These are phyloP conservation scores for Leucoraja erinaceus DNA, from an alignment of 2,113 vertebrate species.

Conservation along the genomic window DNA sequence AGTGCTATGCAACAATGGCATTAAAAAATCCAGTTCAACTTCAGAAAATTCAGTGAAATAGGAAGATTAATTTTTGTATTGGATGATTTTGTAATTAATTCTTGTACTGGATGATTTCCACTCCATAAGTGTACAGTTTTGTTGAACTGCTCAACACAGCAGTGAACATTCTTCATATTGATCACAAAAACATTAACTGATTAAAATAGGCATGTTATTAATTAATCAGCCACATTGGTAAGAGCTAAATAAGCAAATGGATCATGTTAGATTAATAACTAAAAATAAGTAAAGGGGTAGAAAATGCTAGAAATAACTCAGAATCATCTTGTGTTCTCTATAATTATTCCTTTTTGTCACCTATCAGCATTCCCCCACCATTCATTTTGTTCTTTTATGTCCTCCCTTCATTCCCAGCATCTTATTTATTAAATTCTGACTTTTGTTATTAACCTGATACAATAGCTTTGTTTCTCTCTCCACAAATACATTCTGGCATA, in stretches of 20 bases:
- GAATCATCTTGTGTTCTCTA: background rate
- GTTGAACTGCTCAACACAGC: background rate
- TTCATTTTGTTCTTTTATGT: background rate
- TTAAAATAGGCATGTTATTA: background rate
- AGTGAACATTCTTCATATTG: background rate
- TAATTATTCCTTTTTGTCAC: background rate
- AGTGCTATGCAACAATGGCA: background rate
- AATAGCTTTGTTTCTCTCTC: background rate
- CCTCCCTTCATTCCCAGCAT: background rate
- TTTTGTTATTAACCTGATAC: too few species aligned
- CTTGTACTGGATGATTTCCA: background rate
- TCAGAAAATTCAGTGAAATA: background rate
- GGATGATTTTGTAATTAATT: too few species aligned
- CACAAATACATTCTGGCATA: background rate
- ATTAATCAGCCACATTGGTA: background rate
- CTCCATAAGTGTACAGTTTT: background rate
- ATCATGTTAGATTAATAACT: background rate
- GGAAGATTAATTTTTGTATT: background rate
- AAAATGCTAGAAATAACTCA: background rate
- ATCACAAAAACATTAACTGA: background rate
- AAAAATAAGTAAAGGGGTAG: background rate
- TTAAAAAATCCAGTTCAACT: background rate
- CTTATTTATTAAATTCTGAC: background rate
- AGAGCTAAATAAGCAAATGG: background rate
- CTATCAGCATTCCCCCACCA: background rate